Percentiles rank a stretch among this genome's conserved stretches.
Conservation (phyloP, 1,140 invertebrate genomes). For the Diabrotica virgifera region DNA sequence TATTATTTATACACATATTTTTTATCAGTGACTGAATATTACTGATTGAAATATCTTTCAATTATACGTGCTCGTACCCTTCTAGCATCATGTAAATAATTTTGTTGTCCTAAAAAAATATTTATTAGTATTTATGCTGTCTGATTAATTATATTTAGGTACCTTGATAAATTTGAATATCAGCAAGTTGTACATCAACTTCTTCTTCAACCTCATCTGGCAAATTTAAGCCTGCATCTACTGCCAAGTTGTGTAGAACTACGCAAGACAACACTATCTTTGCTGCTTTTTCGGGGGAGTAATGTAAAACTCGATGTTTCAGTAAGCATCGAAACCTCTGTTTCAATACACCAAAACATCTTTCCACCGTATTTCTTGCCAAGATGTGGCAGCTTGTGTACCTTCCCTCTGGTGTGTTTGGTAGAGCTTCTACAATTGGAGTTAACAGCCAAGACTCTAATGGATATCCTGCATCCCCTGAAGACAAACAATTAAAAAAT, state of each 20-base stretch:
- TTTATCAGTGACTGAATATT: no score
- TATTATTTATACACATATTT: no score
- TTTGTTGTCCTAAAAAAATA: no score
- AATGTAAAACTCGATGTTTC: slow-evolving; percentile 26
- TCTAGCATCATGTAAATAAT: no score
- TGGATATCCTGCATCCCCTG: slow-evolving; percentile 6
- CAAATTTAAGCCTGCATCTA: no score
- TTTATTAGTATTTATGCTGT: no score
- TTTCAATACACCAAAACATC: slow-evolving; percentile 5
- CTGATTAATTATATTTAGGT: no score
- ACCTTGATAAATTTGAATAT: no score
- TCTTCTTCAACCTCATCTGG: no score
- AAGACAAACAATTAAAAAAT: background rate
- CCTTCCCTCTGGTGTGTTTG: background rate
- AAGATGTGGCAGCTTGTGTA: background rate
- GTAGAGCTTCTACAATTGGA: background rate
- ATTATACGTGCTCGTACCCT: no score
- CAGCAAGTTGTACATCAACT: no score
- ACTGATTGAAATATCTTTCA: no score
- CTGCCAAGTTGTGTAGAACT: slow-evolving; percentile 30
- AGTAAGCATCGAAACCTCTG: slow-evolving; percentile 10
- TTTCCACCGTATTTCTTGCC: slow-evolving; percentile 8
- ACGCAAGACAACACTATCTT: slow-evolving; percentile 29
- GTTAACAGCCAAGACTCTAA: background rate
- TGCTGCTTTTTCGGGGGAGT: slow-evolving; percentile 12